Conservation (phyloP, 1,140 invertebrate species). For the Ips typographus region DNA sequence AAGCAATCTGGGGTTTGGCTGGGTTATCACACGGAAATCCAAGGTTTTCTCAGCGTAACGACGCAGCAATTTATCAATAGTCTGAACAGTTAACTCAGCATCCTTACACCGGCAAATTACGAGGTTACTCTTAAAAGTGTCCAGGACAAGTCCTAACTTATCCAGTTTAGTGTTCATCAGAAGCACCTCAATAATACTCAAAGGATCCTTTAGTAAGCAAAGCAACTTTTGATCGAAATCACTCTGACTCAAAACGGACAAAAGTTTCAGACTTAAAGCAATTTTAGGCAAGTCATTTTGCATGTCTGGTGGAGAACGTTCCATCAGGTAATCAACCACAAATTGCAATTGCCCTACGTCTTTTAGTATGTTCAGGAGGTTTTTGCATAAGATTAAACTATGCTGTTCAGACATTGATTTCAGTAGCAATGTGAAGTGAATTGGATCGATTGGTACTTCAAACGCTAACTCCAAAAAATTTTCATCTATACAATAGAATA, state of each 20-base stretch:
- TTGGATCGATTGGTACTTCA: slow-evolving; percentile 49
- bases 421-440: slow-evolving; percentile 54
- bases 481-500: slow-evolving; percentile 49
- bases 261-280: slow-evolving; percentile 61
- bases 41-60: slow-evolving; percentile 73
- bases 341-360: slow-evolving; percentile 60
- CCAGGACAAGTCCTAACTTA: slow-evolving; percentile 60
- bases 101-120: slow-evolving; percentile 42
- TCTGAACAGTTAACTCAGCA: slow-evolving; percentile 54
- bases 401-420: slow-evolving; percentile 56
- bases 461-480: slow-evolving; percentile 55
- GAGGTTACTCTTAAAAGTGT: slow-evolving; percentile 45
- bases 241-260: slow-evolving; percentile 58
- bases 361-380: slow-evolving; percentile 62
- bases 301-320: slow-evolving; percentile 31
- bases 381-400: slow-evolving; percentile 61
- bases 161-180: slow-evolving; percentile 76
- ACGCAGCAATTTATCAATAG: slow-evolving; percentile 66
- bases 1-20: slow-evolving; percentile 48
- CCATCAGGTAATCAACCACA: slow-evolving; percentile 9
- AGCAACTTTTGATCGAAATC: slow-evolving; percentile 61
- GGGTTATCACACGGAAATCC: slow-evolving; percentile 63
- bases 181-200: slow-evolving; percentile 71
- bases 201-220: slow-evolving; percentile 65
- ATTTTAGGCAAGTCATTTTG: slow-evolving; percentile 55